Evolutionary conservation across 1,140 invertebrate genomes (phyloP), one percentile per base, ranked within the genome.

Genomic region (Polypedilum pembai): DNA sequence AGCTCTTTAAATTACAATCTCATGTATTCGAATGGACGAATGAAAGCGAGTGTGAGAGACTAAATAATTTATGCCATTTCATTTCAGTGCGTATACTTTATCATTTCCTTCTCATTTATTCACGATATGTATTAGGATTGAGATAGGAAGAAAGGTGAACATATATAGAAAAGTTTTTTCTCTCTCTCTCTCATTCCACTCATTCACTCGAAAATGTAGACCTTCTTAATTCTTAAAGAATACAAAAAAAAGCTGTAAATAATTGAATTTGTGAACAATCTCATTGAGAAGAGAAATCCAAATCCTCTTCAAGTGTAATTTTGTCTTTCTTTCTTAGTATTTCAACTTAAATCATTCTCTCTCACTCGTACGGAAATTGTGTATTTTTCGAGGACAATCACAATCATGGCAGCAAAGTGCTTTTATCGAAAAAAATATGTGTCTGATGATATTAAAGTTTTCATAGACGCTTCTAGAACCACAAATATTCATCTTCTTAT

Each of bases 231-330:
- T 56, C 45, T 56, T 56, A 56, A 56, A 56, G 45, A 56, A 56
- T 56, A 56, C 8, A 56, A 56, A 33, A 33, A 33, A 33, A 56
- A 56, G 45, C 45, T 56, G 45, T 56, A 56, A 56, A 56, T 56
- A 56, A 56, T 56, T 56, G 45, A 56, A 56, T 56, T 56, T 56
- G 45, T 56, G 45, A 56, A 56, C 45, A 56, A 56, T 56, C 45
- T 56, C 45, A 56, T 56, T 33, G 24, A 33, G 24, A 33, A 33
- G 24, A 33, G 5, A 33, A 33, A 33, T 56, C 45, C 12, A 56
- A 56, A 56, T 56, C 45, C 45, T 56, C 12, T 12, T 56, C 45
- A 12, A 56, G 45, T 56, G 15, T 56, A 56, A 56, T 56, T 56
- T 56, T 56, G 12, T 56, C 12, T 33, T 33, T 33, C 24, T 33